Base-by-base conservation (phyloP, 2,113 vertebrate genomes). In the Cochlearius cochlearius region DNA sequence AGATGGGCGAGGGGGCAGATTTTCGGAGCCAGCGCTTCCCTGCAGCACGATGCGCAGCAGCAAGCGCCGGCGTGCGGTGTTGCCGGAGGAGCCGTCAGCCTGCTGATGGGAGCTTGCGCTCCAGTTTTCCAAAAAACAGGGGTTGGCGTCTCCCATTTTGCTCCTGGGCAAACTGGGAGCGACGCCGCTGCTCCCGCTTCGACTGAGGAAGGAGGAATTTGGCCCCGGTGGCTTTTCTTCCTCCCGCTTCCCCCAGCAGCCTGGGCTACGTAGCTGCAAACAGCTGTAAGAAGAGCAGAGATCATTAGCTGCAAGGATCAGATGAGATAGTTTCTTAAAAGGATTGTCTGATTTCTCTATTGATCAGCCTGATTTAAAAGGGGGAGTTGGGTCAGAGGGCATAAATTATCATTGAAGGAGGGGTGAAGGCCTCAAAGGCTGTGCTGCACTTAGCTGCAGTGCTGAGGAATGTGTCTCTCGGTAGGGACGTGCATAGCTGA, bases 281-380 rank as follows among this genome's bases (percentile, higher is more conserved):
- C 60, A 80, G 82, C 84, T 89, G 67, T 90, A 68, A 86, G 55
- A 89, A 93, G 88, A 80, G 81, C 88, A 85, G 94, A 88, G 84
- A 96, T 97, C 93, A 88, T 95, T 86, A 96, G 96, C 95, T 96
- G 86, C 78, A 93, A 96, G 92, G 94, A 96, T 96, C 73, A 94
- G 95, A 90, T 75, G 94, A 95, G 86, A 88, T 59, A 85, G 96
- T 94, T 97, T 96, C 97, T 97, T 98, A 97, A 98, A 98, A 98
- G 97, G 97, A 97, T 98, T 96, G 96, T 97, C 97, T 97, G 97
- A 97, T 97, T 96, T 93, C 95, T 94, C 69, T 97, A 98, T 98
- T 96, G 98, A 98, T 98, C 97, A 76, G 91, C 92, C 93, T 92
- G 97, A 97, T 97, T 97, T 97, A 97, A 97, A 97, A 96, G 92